These are phyloP conservation scores for Cheilosia soror DNA, from an alignment of 2,888 invertebrate genomes.

Conservation along the genomic window DNA sequence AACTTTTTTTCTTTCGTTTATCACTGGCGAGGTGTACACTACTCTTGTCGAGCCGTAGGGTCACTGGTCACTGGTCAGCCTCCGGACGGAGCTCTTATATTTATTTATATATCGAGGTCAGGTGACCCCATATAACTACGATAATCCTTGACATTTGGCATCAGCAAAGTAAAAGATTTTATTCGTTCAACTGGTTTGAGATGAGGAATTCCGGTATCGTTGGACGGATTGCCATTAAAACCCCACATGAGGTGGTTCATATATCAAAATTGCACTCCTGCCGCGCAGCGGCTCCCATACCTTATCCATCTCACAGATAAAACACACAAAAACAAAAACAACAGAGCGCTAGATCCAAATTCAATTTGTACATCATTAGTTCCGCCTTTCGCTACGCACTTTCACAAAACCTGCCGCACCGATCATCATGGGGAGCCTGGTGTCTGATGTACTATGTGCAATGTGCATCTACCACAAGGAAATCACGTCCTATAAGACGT, in stretches of 20 bases:
- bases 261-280: slow-evolving; percentile 57
- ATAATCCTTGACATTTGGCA: slow-evolving; percentile 41
- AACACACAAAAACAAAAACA: slow-evolving; percentile 39
- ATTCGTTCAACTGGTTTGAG: neutral
- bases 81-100: neutral
- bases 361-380: slow-evolving; percentile 73
- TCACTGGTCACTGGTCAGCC: too few species aligned
- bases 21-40: neutral
- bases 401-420: slow-evolving; percentile 68
- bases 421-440: slow-evolving; percentile 58
- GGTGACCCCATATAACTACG: slow-evolving; percentile 16
- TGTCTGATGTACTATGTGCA: neutral
- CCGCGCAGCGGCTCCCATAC: slow-evolving; percentile 8
- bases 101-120: slow-evolving; percentile 5
- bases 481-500: slow-evolving; percentile 57
- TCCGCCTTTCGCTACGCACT: slow-evolving; percentile 75
- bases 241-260: slow-evolving; percentile 40
- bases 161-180: slow-evolving; percentile 46
- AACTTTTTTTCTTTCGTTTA: neutral
- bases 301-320: slow-evolving; percentile 38
- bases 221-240: slow-evolving; percentile 27
- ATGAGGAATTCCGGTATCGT: slow-evolving; percentile 18
- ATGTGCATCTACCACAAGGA: slow-evolving; percentile 54
- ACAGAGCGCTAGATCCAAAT: slow-evolving; percentile 65
- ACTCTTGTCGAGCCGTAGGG: neutral